These are phyloP conservation scores for Micromesistius poutassou DNA, from an alignment of 2,797 vertebrate genomes.

Conservation along the genomic window DNA sequence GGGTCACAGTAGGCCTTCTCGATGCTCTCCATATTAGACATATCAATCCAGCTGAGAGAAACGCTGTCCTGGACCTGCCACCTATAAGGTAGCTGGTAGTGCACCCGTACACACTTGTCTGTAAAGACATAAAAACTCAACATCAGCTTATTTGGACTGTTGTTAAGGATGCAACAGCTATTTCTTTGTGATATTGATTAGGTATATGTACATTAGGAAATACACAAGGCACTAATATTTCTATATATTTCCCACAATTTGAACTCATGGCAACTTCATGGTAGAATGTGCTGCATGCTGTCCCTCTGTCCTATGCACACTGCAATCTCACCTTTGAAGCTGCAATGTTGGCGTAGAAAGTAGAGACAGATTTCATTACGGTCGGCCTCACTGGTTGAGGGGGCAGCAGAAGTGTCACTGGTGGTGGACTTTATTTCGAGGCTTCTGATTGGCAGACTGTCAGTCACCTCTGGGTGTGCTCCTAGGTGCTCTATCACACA, in stretches of 20 bases:
- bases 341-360: slow-evolving; percentile 76
- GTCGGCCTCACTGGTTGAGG: slow-evolving; percentile 51
- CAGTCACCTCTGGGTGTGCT: slow-evolving; percentile 13
- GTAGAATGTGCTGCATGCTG: not conserved
- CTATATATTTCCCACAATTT: not conserved
- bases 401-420: not conserved
- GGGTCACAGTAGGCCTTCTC: slow-evolving; percentile 83
- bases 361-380: slow-evolving; percentile 81
- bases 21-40: slow-evolving; percentile 75
- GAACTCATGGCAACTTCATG: not conserved
- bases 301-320: not conserved
- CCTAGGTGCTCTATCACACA: slow-evolving; percentile 1
- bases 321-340: slow-evolving; percentile 66
- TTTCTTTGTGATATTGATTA: not conserved
- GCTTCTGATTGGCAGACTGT: not conserved
- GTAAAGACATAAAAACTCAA: slow-evolving; percentile 11
- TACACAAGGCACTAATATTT: not conserved
- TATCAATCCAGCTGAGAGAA: slow-evolving; percentile 72
- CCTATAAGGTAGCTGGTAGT: slow-evolving; percentile 85
- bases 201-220: not conserved
- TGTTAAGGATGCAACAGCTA: not conserved
- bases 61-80: slow-evolving; percentile 77
- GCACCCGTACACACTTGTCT: slow-evolving; percentile 80
- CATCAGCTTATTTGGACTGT: not conserved
- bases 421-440: not conserved